Percentiles rank a stretch among this genome's conserved stretches.
phyloP scores from a whole-genome alignment of 2,113 vertebrate genomes.

The Synodontis membranacea region DNA sequence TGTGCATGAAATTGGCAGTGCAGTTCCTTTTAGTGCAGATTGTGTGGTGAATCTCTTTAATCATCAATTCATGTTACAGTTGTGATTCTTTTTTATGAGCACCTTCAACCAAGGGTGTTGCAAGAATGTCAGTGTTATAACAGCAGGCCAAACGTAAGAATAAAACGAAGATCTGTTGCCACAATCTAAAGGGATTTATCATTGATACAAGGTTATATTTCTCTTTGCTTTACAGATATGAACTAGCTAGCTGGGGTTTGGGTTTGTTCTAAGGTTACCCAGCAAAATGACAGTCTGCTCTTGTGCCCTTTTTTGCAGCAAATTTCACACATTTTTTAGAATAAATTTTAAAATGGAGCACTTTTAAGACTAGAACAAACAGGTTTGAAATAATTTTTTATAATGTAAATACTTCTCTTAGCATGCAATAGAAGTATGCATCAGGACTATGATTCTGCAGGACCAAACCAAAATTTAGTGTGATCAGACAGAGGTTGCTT shows the following conservation, averaged over 20 bases:
- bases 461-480: no score
- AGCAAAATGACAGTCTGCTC: background rate
- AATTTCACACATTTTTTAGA: background rate
- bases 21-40: background rate
- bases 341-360: background rate
- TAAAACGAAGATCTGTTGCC: background rate
- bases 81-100: background rate
- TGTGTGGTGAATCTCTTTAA: background rate
- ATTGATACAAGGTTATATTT: background rate
- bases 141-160: background rate
- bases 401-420: background rate
- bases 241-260: background rate
- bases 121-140: background rate
- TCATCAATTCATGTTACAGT: background rate
- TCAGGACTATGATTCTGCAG: no score
- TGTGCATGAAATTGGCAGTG: background rate
- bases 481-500: background rate
- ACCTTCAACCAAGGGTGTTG: background rate
- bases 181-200: background rate
- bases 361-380: background rate
- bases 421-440: background rate
- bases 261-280: no score
- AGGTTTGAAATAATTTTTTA: background rate
- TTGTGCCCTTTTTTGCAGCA: background rate
- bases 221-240: background rate